phyloP scores from a whole-genome alignment of 2,888 invertebrate genomes.

The Geotrupes spiniger region DNA sequence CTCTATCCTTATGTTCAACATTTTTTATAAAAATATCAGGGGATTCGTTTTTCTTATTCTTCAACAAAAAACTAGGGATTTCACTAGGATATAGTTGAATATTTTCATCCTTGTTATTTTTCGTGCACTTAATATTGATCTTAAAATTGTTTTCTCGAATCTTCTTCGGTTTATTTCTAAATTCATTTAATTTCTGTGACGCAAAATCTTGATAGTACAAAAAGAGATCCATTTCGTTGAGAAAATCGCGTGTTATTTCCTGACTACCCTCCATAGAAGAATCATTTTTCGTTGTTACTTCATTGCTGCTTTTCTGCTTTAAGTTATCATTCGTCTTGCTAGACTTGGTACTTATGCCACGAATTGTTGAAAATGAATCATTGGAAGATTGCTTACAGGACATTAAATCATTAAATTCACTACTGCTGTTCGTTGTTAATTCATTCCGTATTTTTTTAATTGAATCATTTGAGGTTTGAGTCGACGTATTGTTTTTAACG shows the following conservation, averaged over 20 bases:
- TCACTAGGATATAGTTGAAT: constrained; percentile 3
- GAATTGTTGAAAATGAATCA: no score
- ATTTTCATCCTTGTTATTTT: constrained; percentile 4
- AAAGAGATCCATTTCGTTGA: constrained; percentile 17
- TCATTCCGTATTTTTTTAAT: no score
- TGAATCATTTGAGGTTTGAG: no score
- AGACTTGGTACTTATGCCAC: no score
- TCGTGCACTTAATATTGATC: constrained; percentile 11
- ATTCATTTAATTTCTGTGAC: constrained; percentile 4
- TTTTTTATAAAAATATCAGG: constrained; percentile 13
- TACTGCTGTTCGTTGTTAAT: no score
- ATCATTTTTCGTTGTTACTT: background rate
- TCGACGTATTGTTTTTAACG: no score
- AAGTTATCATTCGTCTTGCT: no score
- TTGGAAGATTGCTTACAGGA: no score
- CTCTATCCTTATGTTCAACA: constrained; percentile 6
- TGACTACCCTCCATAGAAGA: constrained; percentile 18
- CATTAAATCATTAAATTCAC: no score
- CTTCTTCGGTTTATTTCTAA: constrained; percentile 4
- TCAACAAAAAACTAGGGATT: constrained; percentile 5
- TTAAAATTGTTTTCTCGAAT: background rate
- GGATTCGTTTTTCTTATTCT: background rate
- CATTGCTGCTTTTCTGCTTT: background rate
- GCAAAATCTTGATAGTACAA: constrained; percentile 8
- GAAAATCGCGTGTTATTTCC: constrained; percentile 13